A percentile compares a stretch with the other conserved stretches of the same genome.
Evolutionary conservation across 2,113 vertebrate species (phyloP).

Genomic region (Phycodurus eques): DNA sequence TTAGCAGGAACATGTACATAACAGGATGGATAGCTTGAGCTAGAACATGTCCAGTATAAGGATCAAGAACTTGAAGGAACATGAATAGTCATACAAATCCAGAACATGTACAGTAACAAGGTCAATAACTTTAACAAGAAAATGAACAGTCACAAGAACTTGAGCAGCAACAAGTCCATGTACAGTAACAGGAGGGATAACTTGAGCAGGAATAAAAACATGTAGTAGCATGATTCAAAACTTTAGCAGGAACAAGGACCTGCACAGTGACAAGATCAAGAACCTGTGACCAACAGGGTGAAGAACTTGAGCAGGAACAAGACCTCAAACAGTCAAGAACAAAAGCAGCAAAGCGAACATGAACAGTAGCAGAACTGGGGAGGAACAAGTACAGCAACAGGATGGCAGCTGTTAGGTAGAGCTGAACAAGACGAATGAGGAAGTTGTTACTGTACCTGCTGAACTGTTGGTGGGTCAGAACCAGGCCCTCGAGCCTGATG

Average conservation of each 20-base stretch:
- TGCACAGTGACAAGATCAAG: neutral
- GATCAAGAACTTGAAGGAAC: too few relatives aligned
- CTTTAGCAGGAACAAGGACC: neutral
- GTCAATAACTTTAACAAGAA: too few relatives aligned
- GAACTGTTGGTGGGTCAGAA: conserved; percentile 92
- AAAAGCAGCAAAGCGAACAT: neutral
- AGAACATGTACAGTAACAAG: too few relatives aligned
- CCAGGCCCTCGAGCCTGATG: conserved; percentile 88
- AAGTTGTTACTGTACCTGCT: conserved; percentile 75
- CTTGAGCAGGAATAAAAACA: neutral
- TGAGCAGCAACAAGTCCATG: too few relatives aligned
- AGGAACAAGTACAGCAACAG: neutral
- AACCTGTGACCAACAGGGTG: neutral
- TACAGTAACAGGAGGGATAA: neutral
- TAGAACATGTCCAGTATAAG: too few relatives aligned
- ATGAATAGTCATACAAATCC: too few relatives aligned
- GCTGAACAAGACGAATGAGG: too few relatives aligned
- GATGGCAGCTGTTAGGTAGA: neutral
- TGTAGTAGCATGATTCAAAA: too few relatives aligned
- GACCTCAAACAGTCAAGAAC: neutral
- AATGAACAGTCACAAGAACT: neutral
- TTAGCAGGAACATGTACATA: too few relatives aligned
- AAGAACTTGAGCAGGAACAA: neutral
- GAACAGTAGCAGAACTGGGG: neutral
- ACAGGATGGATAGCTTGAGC: too few relatives aligned